Evolutionary conservation across 1,140 invertebrate genomes (phyloP).

Genomic region (Ganaspis sp.): DNA sequence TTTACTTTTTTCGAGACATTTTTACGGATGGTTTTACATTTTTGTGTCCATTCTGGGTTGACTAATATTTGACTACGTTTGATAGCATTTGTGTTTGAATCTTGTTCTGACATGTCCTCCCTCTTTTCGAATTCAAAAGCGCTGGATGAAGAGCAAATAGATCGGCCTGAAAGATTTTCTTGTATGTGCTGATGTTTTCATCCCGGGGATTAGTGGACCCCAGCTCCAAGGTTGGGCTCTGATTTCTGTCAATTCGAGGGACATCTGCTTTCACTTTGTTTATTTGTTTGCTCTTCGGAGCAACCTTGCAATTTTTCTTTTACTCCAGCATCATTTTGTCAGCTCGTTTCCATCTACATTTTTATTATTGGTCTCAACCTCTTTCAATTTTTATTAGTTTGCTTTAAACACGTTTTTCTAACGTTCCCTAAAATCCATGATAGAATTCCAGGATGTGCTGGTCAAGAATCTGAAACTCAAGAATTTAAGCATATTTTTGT

Average conservation of each 20-base stretch:
- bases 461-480: too few relatives aligned
- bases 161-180: background rate
- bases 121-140: background rate
- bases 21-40: background rate
- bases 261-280: slow-evolving; percentile 2
- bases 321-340: background rate
- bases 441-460: too few relatives aligned
- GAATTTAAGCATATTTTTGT: too few relatives aligned
- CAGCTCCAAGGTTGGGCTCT: background rate
- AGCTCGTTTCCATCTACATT: too few relatives aligned
- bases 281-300: background rate
- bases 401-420: too few relatives aligned
- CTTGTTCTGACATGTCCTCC: background rate
- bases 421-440: too few relatives aligned
- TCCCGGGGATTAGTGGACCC: slow-evolving; percentile 1
- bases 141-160: slow-evolving; percentile 5
- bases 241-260: background rate
- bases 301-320: background rate
- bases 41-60: background rate
- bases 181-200: slow-evolving; percentile 25
- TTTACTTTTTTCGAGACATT: too few relatives aligned
- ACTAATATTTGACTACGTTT: background rate
- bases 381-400: too few relatives aligned
- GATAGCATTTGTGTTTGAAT: background rate
- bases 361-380: too few relatives aligned